These are phyloP conservation scores for Charina bottae DNA, from an alignment of 2,113 vertebrate species.

Conservation along the genomic window DNA sequence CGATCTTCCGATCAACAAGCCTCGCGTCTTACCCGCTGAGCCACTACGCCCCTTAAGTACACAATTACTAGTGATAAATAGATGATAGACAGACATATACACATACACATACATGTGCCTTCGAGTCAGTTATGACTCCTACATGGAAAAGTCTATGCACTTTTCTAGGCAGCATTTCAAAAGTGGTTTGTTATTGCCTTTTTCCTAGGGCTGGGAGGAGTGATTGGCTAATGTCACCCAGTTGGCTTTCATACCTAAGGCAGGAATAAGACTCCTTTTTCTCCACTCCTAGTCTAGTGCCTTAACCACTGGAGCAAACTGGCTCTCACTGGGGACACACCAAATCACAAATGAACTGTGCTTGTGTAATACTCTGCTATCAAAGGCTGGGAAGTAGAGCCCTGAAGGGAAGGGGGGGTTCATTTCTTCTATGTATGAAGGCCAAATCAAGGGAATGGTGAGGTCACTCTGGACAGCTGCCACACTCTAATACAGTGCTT, in stretches of 20 bases:
- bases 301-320: background rate
- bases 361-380: background rate
- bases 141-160: background rate
- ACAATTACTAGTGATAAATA: no score
- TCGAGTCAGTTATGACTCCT: background rate
- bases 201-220: background rate
- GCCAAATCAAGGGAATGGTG: background rate
- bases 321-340: background rate
- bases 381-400: background rate
- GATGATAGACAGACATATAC: no score
- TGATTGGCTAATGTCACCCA: background rate
- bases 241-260: background rate
- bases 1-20: no score
- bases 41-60: no score
- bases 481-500: no score
- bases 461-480: background rate
- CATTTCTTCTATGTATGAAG: background rate
- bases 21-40: no score
- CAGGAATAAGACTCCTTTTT: background rate
- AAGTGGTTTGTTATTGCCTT: background rate
- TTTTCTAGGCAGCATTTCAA: background rate
- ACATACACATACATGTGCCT: background rate
- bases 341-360: background rate
- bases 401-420: background rate
- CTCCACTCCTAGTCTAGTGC: background rate